Base-by-base conservation (phyloP, 2,888 invertebrate species). In the Drosophila limbata region DNA sequence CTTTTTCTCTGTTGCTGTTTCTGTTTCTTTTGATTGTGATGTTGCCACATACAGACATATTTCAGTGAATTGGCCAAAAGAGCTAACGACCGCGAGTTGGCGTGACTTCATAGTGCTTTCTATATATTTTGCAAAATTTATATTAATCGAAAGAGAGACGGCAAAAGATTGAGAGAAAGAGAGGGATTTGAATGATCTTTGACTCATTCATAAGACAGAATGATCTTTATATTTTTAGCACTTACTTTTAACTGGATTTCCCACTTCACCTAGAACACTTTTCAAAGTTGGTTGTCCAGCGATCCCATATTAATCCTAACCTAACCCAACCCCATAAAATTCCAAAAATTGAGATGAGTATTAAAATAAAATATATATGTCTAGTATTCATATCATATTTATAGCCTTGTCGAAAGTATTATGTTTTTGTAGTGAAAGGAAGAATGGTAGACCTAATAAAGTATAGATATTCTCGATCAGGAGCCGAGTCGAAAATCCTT, bases 71-170 rank as follows among this genome's bases (percentile, higher is more conserved):
- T 63, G 81, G 68, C 60, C 64, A 61, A 55, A 74, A 74, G 75
- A 75, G 85, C 68, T 70, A 84, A 79, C 81, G 76, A 84, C 82
- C 85, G 75, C 75, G 42, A 62, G 59, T 48, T 70, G 70, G 59
- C 71, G 59, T 84, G 74, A 78, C 81, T 81, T 69, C 78, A 53
- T 62, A 62, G 51, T 57, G 33, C 40, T 47, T 59, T 79, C 35
- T 25, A 45, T 31, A 42, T 31, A 31, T 17, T 42, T 33, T 15
- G 44, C 45, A n/a, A 55, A 44, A 33, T 42, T 42, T 55, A 44
- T 55, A n/a, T 42, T 3, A 10, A 42, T 55, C 42, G 53, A 39
- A n/a, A n/a, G 28, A 8, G 39, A 53, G 28, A 39, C 3, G 31
- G 17, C 10, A 9, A 51, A 4, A 51, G 21, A 25, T 3, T n/a